A percentile compares a stretch with the other conserved stretches of the same genome.
Evolutionary conservation across 2,113 vertebrate genomes (phyloP).

Genomic region (Eptesicus fuscus): DNA sequence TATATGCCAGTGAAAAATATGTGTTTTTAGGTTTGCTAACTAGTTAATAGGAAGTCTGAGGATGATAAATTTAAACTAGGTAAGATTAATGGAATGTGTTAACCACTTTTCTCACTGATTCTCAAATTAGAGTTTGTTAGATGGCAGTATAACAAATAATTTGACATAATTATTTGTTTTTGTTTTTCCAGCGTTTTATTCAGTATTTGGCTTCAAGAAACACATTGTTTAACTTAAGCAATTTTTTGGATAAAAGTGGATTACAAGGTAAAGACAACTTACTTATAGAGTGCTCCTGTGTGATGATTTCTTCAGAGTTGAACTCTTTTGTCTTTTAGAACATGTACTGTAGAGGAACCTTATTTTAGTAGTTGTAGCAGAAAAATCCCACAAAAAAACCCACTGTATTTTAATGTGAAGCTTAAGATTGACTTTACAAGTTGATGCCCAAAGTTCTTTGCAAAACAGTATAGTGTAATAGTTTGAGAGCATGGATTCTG

Average conservation of each 20-base stretch:
- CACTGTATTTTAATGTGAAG: neutral
- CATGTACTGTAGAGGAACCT: neutral
- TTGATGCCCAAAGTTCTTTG: neutral
- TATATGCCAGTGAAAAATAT: neutral
- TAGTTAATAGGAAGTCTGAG: neutral
- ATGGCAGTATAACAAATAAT: neutral
- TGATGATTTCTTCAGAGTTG: neutral
- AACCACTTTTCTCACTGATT: slow-evolving; percentile 2
- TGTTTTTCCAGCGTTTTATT: slow-evolving; percentile 90
- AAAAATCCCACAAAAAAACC: neutral
- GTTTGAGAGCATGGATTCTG: neutral
- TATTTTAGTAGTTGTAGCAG: neutral
- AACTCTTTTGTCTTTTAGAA: slow-evolving; percentile 6
- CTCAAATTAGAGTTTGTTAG: slow-evolving; percentile 25
- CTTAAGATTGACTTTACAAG: neutral
- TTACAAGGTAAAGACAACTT: slow-evolving; percentile 90
- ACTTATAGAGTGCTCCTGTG: neutral
- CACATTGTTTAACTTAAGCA: slow-evolving; percentile 98
- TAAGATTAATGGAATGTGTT: slow-evolving; percentile 26
- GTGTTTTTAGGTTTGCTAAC: neutral
- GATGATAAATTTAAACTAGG: slow-evolving; percentile 50
- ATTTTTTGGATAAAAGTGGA: slow-evolving; percentile 99
- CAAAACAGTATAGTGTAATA: neutral
- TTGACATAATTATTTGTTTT: slow-evolving; percentile 57
- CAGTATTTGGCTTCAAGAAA: slow-evolving; percentile 99